These are phyloP conservation scores for Phoenicopterus ruber DNA, from an alignment of 2,113 vertebrate genomes.

Conservation along the genomic window DNA sequence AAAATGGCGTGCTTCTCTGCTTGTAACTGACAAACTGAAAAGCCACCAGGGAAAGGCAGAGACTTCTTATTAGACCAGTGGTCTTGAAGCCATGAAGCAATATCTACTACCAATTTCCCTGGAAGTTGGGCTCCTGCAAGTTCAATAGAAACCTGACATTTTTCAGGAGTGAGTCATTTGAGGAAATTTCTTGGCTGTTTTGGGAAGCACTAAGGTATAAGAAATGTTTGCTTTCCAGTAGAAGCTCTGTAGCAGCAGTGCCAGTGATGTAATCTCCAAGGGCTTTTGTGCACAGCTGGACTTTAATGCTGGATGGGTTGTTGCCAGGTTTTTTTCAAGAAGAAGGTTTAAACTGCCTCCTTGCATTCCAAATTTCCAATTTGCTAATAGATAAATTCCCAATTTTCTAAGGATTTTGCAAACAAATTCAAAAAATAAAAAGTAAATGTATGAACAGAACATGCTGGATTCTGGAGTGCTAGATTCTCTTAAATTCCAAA, in stretches of 20 bases:
- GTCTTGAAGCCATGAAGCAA: background rate
- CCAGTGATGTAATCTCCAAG: background rate
- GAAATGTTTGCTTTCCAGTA: background rate
- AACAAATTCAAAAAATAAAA: background rate
- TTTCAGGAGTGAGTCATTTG: slow-evolving; percentile 14
- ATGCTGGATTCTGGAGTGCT: background rate
- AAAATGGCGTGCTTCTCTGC: background rate
- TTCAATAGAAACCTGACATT: slow-evolving; percentile 3
- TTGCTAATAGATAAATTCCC: background rate
- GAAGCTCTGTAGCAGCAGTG: background rate
- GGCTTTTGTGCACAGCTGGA: background rate
- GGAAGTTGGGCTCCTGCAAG: background rate
- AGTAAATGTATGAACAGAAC: background rate
- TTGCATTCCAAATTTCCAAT: background rate
- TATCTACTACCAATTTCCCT: background rate
- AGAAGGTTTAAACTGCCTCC: background rate
- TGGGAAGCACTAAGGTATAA: background rate
- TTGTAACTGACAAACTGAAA: background rate
- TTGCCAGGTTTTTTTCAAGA: background rate
- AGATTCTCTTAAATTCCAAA: background rate
- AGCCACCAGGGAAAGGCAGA: background rate
- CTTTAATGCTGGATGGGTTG: background rate
- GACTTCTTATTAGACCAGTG: background rate
- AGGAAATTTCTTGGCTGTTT: slow-evolving; percentile 6
- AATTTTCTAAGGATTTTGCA: background rate